Evolutionary conservation across 2,888 invertebrate genomes (phyloP).

Genomic region (Octonoba sinensis): DNA sequence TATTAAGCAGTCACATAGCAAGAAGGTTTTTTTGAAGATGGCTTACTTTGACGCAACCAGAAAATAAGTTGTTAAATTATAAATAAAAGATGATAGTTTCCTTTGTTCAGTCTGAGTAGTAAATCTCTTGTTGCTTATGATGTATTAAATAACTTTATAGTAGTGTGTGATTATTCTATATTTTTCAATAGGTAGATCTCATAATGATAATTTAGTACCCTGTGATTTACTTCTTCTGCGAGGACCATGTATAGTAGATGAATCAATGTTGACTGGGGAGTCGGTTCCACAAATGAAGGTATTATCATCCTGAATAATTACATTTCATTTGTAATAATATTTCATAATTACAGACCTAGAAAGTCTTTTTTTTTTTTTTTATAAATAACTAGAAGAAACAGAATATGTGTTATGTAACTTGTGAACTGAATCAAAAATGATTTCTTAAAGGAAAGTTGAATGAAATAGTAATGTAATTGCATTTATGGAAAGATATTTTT

Average conservation of each 20-base stretch:
- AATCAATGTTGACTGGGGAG: slow-evolving; percentile 98
- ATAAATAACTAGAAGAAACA: background rate
- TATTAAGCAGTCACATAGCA: too few relatives aligned
- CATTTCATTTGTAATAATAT: background rate
- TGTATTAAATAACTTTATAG: too few relatives aligned
- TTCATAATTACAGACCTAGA: too few relatives aligned
- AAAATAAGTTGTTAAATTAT: too few relatives aligned
- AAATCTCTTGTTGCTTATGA: too few relatives aligned
- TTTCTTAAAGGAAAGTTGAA: background rate
- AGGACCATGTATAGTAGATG: slow-evolving; percentile 98
- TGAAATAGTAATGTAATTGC: background rate
- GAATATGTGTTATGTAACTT: background rate
- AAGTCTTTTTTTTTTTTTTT: background rate
- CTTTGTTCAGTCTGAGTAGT: too few relatives aligned
- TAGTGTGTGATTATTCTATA: too few relatives aligned
- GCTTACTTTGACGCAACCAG: too few relatives aligned
- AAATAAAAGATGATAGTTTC: too few relatives aligned
- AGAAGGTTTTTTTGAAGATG: too few relatives aligned
- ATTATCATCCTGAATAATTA: too few relatives aligned
- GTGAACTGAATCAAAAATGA: background rate
- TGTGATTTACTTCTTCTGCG: slow-evolving; percentile 94
- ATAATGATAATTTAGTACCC: slow-evolving; percentile 90
- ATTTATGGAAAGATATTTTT: too few relatives aligned
- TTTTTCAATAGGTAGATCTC: slow-evolving; percentile 77
- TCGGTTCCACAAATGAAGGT: slow-evolving; percentile 98